Base-by-base conservation (phyloP, 1,140 invertebrate species). In the Pygmarrhopalites habei region DNA sequence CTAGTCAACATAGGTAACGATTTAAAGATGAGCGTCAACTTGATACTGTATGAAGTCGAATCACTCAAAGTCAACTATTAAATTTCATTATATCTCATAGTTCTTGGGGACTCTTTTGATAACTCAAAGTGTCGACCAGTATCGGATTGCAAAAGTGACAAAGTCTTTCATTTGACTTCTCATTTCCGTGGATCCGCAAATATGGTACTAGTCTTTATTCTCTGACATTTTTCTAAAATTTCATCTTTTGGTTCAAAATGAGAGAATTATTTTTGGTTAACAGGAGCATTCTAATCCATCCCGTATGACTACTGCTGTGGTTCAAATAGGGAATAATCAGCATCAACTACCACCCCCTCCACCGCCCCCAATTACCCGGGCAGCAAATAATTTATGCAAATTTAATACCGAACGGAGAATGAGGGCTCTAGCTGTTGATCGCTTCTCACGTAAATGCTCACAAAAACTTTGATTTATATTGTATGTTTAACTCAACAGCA, bases 1-100 rank as follows among this genome's bases (percentile, higher is more conserved):
- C 75, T 94, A 65, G 89, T 94, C 1, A 93, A 93, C 72, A 91
- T 93, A n/a, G n/a, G n/a, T n/a, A n/a, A n/a, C n/a, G n/a, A n/a
- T n/a, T n/a, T n/a, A n/a, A n/a, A n/a, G n/a, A n/a, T n/a, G n/a
- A n/a, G n/a, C n/a, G n/a, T n/a, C n/a, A n/a, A n/a, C n/a, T n/a
- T n/a, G n/a, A n/a, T n/a, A n/a, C n/a, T n/a, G n/a, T n/a, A n/a
- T n/a, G n/a, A n/a, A n/a, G n/a, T n/a, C n/a, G n/a, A n/a, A n/a
- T n/a, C n/a, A n/a, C n/a, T n/a, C n/a, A n/a, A n/a, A n/a, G n/a
- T n/a, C n/a, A n/a, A n/a, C n/a, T n/a, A n/a, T n/a, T n/a, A n/a
- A n/a, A n/a, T n/a, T n/a, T n/a, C n/a, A n/a, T n/a, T n/a, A n/a
- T n/a, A n/a, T n/a, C n/a, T n/a, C n/a, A n/a, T n/a, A 49, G 87